Percentiles rank a stretch among this genome's conserved stretches.
phyloP scores from a whole-genome alignment of 2,113 vertebrate genomes.

The Indicator maculatus region DNA sequence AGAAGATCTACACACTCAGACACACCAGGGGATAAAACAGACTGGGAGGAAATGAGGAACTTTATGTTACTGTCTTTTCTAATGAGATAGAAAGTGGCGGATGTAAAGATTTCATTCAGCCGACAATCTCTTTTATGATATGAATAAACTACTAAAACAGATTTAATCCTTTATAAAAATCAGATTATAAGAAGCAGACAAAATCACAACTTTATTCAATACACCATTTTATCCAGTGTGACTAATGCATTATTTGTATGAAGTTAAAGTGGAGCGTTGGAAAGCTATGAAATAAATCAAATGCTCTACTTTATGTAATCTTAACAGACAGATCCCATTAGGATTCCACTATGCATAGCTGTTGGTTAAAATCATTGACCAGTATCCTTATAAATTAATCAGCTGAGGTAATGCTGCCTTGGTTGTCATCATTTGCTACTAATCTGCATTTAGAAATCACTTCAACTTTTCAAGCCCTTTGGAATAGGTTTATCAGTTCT shows the following conservation, averaged over 20 bases:
- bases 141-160: conserved; percentile 70
- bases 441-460: conserved; percentile 78
- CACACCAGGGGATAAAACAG: conserved; percentile 53
- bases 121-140: conserved; percentile 65
- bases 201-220: conserved; percentile 79
- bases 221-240: conserved; percentile 77
- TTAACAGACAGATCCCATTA: conserved; percentile 82
- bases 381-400: conserved; percentile 81
- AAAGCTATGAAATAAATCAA: conserved; percentile 83
- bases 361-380: conserved; percentile 84
- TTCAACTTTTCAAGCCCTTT: conserved; percentile 71
- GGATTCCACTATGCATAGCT: conserved; percentile 74
- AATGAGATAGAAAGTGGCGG: conserved; percentile 64
- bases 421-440: conserved; percentile 73
- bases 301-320: conserved; percentile 77
- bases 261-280: conserved; percentile 77
- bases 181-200: conserved; percentile 76
- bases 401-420: conserved; percentile 73
- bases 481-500: conserved; percentile 70
- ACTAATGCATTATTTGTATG: conserved; percentile 82
- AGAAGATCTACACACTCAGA: conserved; percentile 32
- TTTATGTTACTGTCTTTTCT: conserved; percentile 56
- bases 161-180: conserved; percentile 77
- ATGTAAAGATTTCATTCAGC: conserved; percentile 66
- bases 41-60: conserved; percentile 26